Evolutionary conservation across 1,140 invertebrate genomes (phyloP).

Genomic region (Coenobita brevimanus): DNA sequence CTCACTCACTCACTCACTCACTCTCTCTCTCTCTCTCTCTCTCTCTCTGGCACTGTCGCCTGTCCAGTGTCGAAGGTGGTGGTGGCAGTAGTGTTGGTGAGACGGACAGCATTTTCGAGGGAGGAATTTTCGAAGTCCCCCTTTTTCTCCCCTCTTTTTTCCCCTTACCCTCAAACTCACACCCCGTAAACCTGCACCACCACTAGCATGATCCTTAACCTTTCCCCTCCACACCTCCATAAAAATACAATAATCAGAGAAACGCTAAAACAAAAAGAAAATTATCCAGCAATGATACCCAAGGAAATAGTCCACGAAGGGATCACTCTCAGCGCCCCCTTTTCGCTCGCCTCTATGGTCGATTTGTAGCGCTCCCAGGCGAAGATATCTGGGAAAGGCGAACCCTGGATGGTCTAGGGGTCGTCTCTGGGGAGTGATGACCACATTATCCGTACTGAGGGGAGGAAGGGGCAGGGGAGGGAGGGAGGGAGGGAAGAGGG

Average conservation of each 20-base stretch:
- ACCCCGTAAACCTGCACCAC: neutral
- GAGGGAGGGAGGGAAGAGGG: neutral
- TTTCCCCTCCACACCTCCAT: neutral
- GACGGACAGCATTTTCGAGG: no score
- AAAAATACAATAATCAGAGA: conserved; percentile 43
- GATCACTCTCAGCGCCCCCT: neutral
- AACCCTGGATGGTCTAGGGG: neutral
- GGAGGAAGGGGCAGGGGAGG: neutral
- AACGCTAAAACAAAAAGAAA: conserved; percentile 45
- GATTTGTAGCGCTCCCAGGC: neutral
- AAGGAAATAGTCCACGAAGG: conserved; percentile 11
- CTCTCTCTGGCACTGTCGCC: neutral
- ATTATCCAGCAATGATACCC: conserved; percentile 43
- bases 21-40: neutral
- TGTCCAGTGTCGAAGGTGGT: neutral
- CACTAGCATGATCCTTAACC: neutral
- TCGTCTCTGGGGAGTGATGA: conserved; percentile 56
- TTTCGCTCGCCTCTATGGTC: neutral
- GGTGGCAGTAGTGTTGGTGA: no score
- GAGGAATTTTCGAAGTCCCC: no score
- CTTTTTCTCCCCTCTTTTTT: no score
- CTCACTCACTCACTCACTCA: neutral
- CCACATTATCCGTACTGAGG: conserved; percentile 57
- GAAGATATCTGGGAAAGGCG: conserved; percentile 14
- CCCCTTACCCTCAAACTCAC: no score